Evolutionary conservation across 2,888 invertebrate species (phyloP), one percentile per base, ranked within the genome.

Genomic region (Acleris sparsana): DNA sequence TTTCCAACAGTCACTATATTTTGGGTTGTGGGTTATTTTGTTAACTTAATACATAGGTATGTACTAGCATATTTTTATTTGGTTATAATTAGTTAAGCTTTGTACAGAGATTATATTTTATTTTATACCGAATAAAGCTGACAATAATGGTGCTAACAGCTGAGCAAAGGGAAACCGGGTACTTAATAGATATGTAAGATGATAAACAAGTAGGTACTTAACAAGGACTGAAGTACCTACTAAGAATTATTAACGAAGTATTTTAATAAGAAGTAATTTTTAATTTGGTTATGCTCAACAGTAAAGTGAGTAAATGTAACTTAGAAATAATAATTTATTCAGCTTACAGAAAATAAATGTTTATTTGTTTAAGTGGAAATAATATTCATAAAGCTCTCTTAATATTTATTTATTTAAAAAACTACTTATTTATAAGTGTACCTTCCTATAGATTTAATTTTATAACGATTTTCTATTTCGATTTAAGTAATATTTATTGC

Each of bases 141-240:
- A 89, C 76, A 70, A 71, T 69, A 33, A 76, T 84, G 90, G 90
- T 90, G 90, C 90, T 90, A 84, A 80, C 67, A 72, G 48, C 33
- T 75, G 78, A 79, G 79, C 79, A 73, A 67, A 76, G 80, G 78
- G 73, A 80, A 79, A 74, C 74, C 80, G 80, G 84, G 83, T 83
- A 82, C 64, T 69, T 70, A 62, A 49, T 62, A 58, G 48, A 53
- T 53, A 51, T 20, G 22, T 25, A 53, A 13, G 25, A 44, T 53
- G 7, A 44, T 22, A 9, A 29, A 33, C 13, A 18, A 33, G 25
- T 25, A 25, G 25, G 0, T 11, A 39, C 39, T 39, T 39, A 39
- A 13, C 39, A 39, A 39, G 13, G 4, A 39, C 4, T 39, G 13
- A 39, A 25, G 25, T 25, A 25, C 5, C 5, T 25, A 25, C 25